Conservation (phyloP, 92 coral and sea anemone species). For the Chrysogorgia sp. region DNA sequence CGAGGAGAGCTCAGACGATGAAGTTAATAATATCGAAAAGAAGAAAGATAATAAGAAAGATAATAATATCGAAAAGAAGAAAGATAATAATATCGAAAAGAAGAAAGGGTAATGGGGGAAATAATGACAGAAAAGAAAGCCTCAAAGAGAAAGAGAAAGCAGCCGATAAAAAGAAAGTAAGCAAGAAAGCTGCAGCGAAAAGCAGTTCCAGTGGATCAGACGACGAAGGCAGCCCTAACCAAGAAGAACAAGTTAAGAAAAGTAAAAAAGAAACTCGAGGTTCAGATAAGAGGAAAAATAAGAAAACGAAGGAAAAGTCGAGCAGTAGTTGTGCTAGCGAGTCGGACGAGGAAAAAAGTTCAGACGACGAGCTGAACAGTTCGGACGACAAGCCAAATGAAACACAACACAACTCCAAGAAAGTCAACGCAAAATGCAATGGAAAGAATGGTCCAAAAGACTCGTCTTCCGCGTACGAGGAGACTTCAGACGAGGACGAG, state of each 20-base stretch:
- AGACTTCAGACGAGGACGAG: background rate
- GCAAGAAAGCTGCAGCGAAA: constrained; percentile 7
- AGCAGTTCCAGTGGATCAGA: constrained; percentile 30
- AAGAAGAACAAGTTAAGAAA: constrained; percentile 13
- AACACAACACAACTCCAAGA: background rate
- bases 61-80: background rate
- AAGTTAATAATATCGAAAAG: background rate
- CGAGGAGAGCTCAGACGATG: constrained; percentile 41
- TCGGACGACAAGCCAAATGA: background rate
- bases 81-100: background rate
- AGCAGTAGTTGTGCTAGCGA: background rate
- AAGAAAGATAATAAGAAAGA: background rate
- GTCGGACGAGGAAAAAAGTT: background rate
- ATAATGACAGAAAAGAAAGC: constrained; percentile 13
- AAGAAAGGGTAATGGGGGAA: background rate
- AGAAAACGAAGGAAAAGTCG: background rate
- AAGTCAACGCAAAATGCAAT: background rate
- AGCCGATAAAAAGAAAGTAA: background rate
- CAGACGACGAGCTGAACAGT: background rate
- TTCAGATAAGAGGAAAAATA: background rate
- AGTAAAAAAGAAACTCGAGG: background rate
- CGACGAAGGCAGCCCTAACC: constrained; percentile 36
- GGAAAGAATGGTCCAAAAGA: background rate
- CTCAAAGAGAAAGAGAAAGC: constrained; percentile 9
- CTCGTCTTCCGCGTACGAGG: background rate